Evolutionary conservation across 2,113 vertebrate genomes (phyloP).

Genomic region (Cygnus atratus): DNA sequence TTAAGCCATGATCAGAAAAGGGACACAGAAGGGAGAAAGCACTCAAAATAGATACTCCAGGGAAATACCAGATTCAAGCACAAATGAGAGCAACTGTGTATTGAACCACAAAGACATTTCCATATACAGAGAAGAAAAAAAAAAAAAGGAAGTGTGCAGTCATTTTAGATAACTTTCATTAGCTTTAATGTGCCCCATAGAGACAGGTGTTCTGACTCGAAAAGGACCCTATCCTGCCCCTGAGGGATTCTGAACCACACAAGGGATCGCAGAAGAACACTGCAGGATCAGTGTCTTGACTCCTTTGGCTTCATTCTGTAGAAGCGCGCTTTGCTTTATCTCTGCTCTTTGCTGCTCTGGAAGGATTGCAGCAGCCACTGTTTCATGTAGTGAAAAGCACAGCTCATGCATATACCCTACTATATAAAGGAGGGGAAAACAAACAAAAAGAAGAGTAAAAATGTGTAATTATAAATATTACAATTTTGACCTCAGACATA

Average conservation of each 20-base stretch:
- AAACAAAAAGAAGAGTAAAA: neutral
- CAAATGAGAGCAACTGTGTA: slow-evolving; percentile 9
- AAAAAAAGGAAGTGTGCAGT: neutral
- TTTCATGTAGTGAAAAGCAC: neutral
- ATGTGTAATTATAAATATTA: neutral
- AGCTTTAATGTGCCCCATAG: neutral
- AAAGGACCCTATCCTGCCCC: neutral
- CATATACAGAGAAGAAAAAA: neutral
- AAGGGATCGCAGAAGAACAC: neutral
- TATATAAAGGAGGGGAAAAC: neutral
- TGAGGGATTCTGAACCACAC: accelerated
- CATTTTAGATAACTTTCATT: neutral
- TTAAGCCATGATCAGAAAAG: slow-evolving; percentile 49
- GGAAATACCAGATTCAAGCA: slow-evolving; percentile 44
- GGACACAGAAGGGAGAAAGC: slow-evolving; percentile 12
- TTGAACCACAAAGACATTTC: neutral
- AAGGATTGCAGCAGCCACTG: neutral
- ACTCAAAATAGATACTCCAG: slow-evolving; percentile 30
- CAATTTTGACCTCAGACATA: neutral
- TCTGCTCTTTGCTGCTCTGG: neutral
- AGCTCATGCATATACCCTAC: neutral
- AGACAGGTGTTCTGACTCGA: neutral
- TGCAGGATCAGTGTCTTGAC: neutral
- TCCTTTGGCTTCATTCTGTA: neutral
- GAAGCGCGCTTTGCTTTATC: neutral